Evolutionary conservation across 2,113 vertebrate species (phyloP), one percentile per base, ranked within the genome.

Genomic region (Etheostoma spectabile): DNA sequence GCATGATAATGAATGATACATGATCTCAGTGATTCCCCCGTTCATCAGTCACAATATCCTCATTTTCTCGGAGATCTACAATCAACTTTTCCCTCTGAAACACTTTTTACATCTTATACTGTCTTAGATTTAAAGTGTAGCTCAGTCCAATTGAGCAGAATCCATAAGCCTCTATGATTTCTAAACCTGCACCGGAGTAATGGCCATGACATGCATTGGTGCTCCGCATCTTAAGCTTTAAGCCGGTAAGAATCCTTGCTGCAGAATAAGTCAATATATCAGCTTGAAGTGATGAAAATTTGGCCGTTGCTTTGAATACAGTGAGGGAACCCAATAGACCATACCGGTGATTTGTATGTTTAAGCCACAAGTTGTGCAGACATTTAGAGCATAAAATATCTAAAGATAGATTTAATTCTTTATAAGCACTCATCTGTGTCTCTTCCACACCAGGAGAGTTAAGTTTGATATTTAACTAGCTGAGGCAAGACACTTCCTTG

Each of bases 1-100:
- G 91, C 88, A 62, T 88, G 88, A 83, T 21, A 45, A 89, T 90
- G 89, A 46, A 81, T 56, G 85, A 82, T 0, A n/a, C 67, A 22
- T 46, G 1, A 33, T 35, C 27, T 7, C 46, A 62, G 66, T 52
- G 74, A 70, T 30, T 72, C 38, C 35, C 49, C 45, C 42, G 27
- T 53, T 52, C 61, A 30, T 66, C 68, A 51, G 48, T 52, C 57
- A 60, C 72, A 24, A 8, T 42, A 42, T 2, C 46, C 46, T 46
- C 57, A 0, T 42, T 49, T 46, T 30, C 6, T 30, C 33, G 4
- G 7, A 27, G 11, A 35, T 8, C 52, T 46, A 19, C 14, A 10
- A 16, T 55, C 45, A 46, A 18, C 35, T 19, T 22, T 35, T 7
- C 56, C 48, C 21, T 8, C 42, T 60, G 13, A 64, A 35, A 48